phyloP scores from a whole-genome alignment of 2,888 invertebrate species.

The Agriopis leucophaearia region DNA sequence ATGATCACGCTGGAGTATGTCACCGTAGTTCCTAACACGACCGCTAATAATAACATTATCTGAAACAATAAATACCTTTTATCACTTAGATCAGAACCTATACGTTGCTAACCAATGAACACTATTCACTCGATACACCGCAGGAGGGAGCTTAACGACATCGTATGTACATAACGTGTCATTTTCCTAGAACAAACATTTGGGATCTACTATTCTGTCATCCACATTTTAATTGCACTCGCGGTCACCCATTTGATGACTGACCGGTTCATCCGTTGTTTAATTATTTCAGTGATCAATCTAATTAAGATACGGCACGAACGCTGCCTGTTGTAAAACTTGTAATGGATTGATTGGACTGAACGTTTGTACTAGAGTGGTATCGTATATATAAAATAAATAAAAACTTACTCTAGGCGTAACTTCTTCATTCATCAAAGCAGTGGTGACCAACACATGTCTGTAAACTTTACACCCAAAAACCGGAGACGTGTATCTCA shows the following conservation, averaged over 20 bases:
- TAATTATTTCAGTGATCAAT: not conserved
- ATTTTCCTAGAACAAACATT: no score
- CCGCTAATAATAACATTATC: conserved; percentile 57
- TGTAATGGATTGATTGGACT: not conserved
- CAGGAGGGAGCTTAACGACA: no score
- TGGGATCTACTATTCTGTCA: no score
- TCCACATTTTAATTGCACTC: not conserved
- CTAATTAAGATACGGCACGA: not conserved
- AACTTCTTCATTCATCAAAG: conserved; percentile 65
- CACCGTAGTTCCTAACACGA: conserved; percentile 57
- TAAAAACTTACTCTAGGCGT: conserved; percentile 57
- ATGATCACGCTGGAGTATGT: conserved; percentile 56
- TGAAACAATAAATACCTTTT: conserved; percentile 44
- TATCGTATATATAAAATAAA: not conserved
- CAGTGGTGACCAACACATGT: conserved; percentile 60
- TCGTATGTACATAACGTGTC: no score
- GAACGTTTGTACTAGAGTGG: not conserved
- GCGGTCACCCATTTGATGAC: not conserved
- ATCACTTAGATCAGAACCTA: no score
- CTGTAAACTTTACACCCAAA: conserved; percentile 63
- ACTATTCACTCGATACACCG: no score
- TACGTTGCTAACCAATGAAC: no score
- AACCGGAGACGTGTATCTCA: conserved; percentile 49
- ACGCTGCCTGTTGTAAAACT: not conserved
- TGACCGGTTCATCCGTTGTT: not conserved